Evolutionary conservation across 2,113 vertebrate species (phyloP).

Genomic region (Paradoxurus hermaphroditus): DNA sequence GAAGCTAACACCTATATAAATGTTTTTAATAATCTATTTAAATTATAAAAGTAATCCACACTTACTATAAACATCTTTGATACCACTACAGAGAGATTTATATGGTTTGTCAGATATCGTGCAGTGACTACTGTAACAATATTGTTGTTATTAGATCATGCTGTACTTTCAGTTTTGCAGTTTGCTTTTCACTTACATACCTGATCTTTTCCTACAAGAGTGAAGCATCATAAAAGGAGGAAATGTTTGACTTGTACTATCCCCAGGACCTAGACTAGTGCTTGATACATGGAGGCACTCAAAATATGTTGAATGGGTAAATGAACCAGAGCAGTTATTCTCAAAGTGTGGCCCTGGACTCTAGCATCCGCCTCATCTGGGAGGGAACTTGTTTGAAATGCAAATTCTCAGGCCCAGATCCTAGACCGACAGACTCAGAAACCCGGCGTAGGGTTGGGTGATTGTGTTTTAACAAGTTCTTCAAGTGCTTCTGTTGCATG

Average conservation of each 20-base stretch:
- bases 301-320: neutral
- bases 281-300: neutral
- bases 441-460: neutral
- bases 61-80: neutral
- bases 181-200: neutral
- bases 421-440: neutral
- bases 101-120: neutral
- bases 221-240: neutral
- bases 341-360: neutral
- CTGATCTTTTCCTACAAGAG: neutral
- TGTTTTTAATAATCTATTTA: constrained; percentile 1
- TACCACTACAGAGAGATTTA: neutral
- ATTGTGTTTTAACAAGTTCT: neutral
- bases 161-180: neutral
- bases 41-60: neutral
- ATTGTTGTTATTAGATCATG: neutral
- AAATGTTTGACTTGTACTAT: neutral
- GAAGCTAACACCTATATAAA: too few species aligned
- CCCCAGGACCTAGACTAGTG: neutral
- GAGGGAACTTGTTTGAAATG: neutral
- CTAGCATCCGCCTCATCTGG: neutral
- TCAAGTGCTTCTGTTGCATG: neutral
- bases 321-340: neutral
- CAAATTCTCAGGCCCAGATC: neutral
- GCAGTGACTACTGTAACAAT: neutral